phyloP scores from a whole-genome alignment of 2,797 vertebrate species.

The Microchirus variegatus region DNA sequence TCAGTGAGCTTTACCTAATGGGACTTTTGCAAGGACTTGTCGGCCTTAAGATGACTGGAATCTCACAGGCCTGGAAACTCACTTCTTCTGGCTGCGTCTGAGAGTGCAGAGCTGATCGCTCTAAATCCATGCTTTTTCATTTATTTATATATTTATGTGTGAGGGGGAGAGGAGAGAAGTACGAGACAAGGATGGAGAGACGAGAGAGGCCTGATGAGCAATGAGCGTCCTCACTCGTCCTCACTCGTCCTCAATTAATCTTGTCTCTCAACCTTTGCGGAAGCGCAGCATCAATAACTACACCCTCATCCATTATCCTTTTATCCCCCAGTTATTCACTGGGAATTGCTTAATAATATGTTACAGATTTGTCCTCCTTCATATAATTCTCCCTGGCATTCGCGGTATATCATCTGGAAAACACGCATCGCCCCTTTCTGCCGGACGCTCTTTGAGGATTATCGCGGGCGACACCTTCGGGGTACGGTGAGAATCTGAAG shows the following conservation, averaged over 20 bases:
- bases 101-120: slow-evolving; percentile 71
- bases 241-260: slow-evolving; percentile 96
- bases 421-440: slow-evolving; percentile 87
- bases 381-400: slow-evolving; percentile 98
- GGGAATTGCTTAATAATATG: slow-evolving; percentile 98
- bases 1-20: slow-evolving; percentile 80
- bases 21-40: slow-evolving; percentile 79
- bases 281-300: slow-evolving; percentile 91
- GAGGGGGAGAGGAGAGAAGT: slow-evolving; percentile 55
- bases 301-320: slow-evolving; percentile 98
- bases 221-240: slow-evolving; percentile 80
- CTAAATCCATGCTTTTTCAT: slow-evolving; percentile 67
- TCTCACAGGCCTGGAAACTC: slow-evolving; percentile 70
- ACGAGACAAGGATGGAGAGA: slow-evolving; percentile 67
- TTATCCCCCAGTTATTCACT: slow-evolving; percentile 94
- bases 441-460: slow-evolving; percentile 95
- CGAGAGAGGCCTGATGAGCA: slow-evolving; percentile 77
- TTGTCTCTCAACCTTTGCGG: slow-evolving; percentile 96
- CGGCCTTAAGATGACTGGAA: slow-evolving; percentile 83
- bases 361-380: slow-evolving; percentile 95
- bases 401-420: slow-evolving; percentile 93
- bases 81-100: slow-evolving; percentile 69
- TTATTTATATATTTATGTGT: slow-evolving; percentile 33
- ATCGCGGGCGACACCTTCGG: slow-evolving; percentile 95
- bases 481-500: slow-evolving; percentile 82